A percentile compares a stretch with the other conserved stretches of the same genome.
These are phyloP conservation scores for Noctua comes DNA, from an alignment of 2,888 invertebrate genomes.

Conservation along the genomic window DNA sequence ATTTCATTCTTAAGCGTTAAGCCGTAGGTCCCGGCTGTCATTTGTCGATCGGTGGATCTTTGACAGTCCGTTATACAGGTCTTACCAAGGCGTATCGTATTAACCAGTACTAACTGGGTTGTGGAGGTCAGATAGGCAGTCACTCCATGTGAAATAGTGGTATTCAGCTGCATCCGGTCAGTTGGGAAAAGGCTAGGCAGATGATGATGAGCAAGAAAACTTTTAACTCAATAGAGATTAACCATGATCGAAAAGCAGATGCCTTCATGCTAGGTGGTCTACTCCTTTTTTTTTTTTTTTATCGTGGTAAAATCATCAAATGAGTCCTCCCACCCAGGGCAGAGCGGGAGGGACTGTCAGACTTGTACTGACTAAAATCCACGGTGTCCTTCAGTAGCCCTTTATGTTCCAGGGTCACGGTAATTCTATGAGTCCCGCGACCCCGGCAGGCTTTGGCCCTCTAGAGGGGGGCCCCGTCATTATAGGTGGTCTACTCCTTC, in stretches of 20 bases:
- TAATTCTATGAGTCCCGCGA: too few species aligned
- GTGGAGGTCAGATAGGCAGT: background rate
- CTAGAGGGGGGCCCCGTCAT: too few species aligned
- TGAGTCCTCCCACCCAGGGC: too few species aligned
- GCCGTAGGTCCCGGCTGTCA: background rate
- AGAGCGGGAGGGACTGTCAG: too few species aligned
- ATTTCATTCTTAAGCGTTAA: constrained; percentile 7
- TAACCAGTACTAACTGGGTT: background rate
- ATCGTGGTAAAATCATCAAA: too few species aligned
- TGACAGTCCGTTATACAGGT: background rate
- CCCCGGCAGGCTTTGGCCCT: too few species aligned
- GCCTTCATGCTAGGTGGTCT: background rate
- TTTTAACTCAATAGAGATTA: background rate
- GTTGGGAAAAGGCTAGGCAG: background rate
- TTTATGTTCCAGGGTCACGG: too few species aligned
- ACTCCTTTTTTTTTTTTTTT: too few species aligned
- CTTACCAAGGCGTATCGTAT: background rate
- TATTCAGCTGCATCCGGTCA: background rate
- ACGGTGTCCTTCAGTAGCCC: too few species aligned
- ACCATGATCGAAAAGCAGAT: background rate
- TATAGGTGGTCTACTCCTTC: background rate
- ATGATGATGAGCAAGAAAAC: too few species aligned
- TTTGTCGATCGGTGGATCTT: background rate
- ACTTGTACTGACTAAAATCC: too few species aligned
- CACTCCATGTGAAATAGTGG: background rate